phyloP scores from a whole-genome alignment of 1,140 invertebrate species.

The Fopius arisanus region DNA sequence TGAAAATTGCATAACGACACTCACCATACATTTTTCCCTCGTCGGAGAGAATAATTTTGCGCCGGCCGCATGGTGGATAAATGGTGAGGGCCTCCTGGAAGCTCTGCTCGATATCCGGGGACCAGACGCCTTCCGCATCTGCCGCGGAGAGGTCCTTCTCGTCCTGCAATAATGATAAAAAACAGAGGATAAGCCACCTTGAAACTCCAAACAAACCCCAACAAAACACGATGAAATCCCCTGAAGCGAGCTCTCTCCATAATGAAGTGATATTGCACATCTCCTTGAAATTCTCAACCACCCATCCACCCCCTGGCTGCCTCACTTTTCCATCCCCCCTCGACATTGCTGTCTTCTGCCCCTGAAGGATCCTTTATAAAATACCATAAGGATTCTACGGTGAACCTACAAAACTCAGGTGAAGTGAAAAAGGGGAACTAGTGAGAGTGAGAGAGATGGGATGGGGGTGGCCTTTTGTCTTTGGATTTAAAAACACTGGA shows the following conservation, averaged over 20 bases:
- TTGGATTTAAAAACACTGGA: conserved; percentile 39
- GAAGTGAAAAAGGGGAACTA: neutral
- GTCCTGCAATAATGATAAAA: conserved; percentile 69
- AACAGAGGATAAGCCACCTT: too few relatives aligned
- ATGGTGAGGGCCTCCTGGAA: conserved; percentile 99
- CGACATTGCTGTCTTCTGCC: neutral
- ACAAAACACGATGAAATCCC: neutral
- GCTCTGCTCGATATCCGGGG: conserved; percentile 99
- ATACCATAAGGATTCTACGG: conserved; percentile 35
- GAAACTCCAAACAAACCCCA: too few relatives aligned
- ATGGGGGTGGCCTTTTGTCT: conserved; percentile 38
- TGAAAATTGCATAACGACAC: conserved; percentile 59
- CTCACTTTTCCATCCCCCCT: neutral
- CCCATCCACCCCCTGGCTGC: neutral
- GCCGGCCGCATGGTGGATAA: conserved; percentile 97
- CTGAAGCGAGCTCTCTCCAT: neutral
- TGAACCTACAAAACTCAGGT: conserved; percentile 12
- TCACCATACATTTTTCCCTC: conserved; percentile 99
- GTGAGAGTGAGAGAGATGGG: conserved; percentile 7
- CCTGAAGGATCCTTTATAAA: conserved; percentile 24
- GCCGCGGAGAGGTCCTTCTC: conserved; percentile 88
- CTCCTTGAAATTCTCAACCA: conserved; percentile 13
- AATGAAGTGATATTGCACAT: conserved; percentile 17
- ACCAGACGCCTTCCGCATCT: conserved; percentile 99
- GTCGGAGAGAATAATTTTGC: conserved; percentile 99